phyloP scores from a whole-genome alignment of 2,113 vertebrate species.

The Psittacus erithacus region DNA sequence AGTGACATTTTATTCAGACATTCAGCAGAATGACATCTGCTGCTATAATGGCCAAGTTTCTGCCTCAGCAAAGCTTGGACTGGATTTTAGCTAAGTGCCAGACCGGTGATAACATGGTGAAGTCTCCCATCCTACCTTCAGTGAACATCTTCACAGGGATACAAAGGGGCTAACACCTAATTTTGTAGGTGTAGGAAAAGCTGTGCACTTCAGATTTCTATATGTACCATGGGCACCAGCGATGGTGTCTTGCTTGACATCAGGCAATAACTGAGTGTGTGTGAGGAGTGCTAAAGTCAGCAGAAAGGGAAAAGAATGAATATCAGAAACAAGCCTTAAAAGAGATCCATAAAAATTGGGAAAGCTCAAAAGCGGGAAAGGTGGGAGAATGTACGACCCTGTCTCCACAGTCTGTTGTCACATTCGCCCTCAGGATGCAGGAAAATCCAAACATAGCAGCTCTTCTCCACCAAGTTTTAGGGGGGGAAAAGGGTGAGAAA shows the following conservation, averaged over 20 bases:
- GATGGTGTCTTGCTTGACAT: not conserved
- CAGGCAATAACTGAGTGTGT: not conserved
- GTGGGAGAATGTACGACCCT: not conserved
- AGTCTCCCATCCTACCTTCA: not conserved
- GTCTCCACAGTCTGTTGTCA: not conserved
- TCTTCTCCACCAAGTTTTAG: not conserved
- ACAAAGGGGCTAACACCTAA: not conserved
- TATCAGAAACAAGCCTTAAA: not conserved
- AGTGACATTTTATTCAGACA: conserved; percentile 22
- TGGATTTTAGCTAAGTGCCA: not conserved
- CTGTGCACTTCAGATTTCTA: not conserved
- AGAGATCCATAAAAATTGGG: not conserved
- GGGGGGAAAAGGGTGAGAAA: not conserved
- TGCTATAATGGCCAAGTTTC: not conserved
- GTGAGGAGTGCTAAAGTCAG: not conserved
- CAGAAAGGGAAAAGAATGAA: not conserved
- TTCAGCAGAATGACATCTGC: conserved; percentile 22
- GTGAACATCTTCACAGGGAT: not conserved
- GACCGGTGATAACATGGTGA: not conserved
- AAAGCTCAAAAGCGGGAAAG: not conserved
- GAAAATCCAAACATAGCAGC: not conserved
- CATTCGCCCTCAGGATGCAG: not conserved
- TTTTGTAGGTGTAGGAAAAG: not conserved
- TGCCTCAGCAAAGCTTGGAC: not conserved
- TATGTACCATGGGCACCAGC: not conserved